These are phyloP conservation scores for Nephrotoma guestfalica DNA, from an alignment of 2,888 invertebrate genomes.

Conservation along the genomic window DNA sequence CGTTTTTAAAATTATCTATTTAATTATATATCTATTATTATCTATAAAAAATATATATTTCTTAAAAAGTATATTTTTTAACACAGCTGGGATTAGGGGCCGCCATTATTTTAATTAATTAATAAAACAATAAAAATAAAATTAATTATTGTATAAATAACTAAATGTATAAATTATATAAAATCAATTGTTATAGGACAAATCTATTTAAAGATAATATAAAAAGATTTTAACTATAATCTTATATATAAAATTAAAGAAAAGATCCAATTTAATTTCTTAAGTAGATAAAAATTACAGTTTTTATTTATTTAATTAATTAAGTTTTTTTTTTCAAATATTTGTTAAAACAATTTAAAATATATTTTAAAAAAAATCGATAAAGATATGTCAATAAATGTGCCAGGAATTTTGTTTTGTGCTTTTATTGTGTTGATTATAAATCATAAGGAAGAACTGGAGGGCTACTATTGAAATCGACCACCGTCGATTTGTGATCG, in stretches of 20 bases:
- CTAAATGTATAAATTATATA: not conserved
- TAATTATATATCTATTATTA: not conserved
- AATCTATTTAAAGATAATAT: not conserved
- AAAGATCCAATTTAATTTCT: not conserved
- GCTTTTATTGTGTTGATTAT: not conserved
- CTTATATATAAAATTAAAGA: not conserved
- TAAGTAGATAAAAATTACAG: not conserved
- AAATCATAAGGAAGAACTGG: too few relatives aligned
- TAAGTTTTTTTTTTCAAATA: not conserved
- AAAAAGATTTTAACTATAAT: not conserved
- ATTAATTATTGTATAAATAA: not conserved
- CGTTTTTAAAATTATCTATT: not conserved
- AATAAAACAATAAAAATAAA: not conserved
- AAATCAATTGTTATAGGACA: not conserved
- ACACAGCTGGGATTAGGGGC: not conserved
- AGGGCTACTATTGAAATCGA: too few relatives aligned
- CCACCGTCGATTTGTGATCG: too few relatives aligned
- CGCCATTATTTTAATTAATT: not conserved
- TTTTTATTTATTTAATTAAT: not conserved
- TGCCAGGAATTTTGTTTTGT: not conserved
- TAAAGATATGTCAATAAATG: not conserved
- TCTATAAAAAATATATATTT: not conserved
- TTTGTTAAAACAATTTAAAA: not conserved
- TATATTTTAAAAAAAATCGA: not conserved
- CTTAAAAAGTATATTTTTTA: not conserved